A percentile compares a stretch with the other conserved stretches of the same genome.
Conservation (phyloP, 2,797 vertebrate species). For the Acipenser ruthenus region DNA sequence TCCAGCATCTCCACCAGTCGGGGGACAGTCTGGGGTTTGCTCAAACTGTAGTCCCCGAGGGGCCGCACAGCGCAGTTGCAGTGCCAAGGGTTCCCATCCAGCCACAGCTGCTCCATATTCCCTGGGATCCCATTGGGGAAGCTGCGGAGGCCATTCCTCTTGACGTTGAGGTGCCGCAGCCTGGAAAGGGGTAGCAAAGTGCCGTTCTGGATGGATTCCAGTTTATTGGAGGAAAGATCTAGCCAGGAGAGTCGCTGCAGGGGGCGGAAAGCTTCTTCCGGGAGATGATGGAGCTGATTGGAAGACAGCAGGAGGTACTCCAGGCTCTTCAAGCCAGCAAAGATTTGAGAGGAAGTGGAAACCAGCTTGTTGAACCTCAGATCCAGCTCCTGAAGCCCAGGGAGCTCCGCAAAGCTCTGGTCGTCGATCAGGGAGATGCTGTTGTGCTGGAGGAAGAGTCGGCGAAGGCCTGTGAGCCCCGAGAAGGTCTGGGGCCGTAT, state of each 20-base stretch:
- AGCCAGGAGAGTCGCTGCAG: constrained; percentile 67
- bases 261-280: constrained; percentile 49
- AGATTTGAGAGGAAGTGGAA: constrained; percentile 57
- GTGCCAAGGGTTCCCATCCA: constrained; percentile 84
- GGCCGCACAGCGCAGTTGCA: constrained; percentile 72
- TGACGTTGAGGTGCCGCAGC: constrained; percentile 75
- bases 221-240: constrained; percentile 64
- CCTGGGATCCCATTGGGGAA: constrained; percentile 54
- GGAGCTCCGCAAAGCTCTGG: constrained; percentile 73
- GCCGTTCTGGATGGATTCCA: constrained; percentile 55
- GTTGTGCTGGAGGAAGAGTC: constrained; percentile 82
- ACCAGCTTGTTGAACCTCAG: constrained; percentile 76
- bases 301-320: constrained; percentile 82
- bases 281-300: constrained; percentile 67
- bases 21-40: constrained; percentile 62
- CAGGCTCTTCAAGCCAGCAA: constrained; percentile 74
- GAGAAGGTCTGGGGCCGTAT: constrained; percentile 66
- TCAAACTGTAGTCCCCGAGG: constrained; percentile 69
- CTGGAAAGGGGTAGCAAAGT: constrained; percentile 57
- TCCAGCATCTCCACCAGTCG: constrained; percentile 69
- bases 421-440: constrained; percentile 68
- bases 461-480: constrained; percentile 72
- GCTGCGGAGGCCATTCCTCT: constrained; percentile 66
- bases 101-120: constrained; percentile 76
- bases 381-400: constrained; percentile 76